Evolutionary conservation across 2,888 invertebrate species (phyloP).

Genomic region (Lomographa bimaculata): DNA sequence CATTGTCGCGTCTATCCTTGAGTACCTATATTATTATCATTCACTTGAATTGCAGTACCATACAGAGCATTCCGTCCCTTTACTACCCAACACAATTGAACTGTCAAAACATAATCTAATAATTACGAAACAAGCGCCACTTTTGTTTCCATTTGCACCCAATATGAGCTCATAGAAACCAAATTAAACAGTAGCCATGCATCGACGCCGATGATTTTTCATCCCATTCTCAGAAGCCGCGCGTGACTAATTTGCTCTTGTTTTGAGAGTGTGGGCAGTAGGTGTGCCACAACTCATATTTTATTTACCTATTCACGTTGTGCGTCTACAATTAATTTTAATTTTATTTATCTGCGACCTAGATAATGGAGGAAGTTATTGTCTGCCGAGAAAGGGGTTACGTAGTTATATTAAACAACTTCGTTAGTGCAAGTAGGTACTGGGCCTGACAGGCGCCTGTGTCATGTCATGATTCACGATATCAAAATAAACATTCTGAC

Average conservation of each 20-base stretch:
- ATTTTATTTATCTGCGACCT: slow-evolving; percentile 32
- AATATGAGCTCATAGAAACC: slow-evolving; percentile 15
- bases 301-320: slow-evolving; percentile 29
- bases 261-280: slow-evolving; percentile 32
- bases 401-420: slow-evolving; percentile 35
- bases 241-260: slow-evolving; percentile 33
- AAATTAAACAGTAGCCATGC: slow-evolving; percentile 11
- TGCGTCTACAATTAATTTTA: slow-evolving; percentile 29
- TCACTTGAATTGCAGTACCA: no score
- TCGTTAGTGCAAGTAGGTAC: slow-evolving; percentile 24
- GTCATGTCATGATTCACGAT: slow-evolving; percentile 59
- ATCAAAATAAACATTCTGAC: slow-evolving; percentile 63
- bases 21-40: no score
- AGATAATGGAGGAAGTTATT: slow-evolving; percentile 47
- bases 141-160: slow-evolving; percentile 2
- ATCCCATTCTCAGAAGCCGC: slow-evolving; percentile 27
- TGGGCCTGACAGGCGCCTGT: slow-evolving; percentile 19
- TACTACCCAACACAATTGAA: no score
- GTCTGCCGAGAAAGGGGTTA: slow-evolving; percentile 46
- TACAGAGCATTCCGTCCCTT: no score
- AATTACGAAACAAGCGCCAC: no score
- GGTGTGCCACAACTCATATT: slow-evolving; percentile 26
- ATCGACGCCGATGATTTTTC: slow-evolving; percentile 24
- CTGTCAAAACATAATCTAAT: no score
- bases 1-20: no score